A percentile compares a stretch with the other conserved stretches of the same genome.
These are phyloP conservation scores for Reinhardtius hippoglossoides DNA, from an alignment of 2,113 vertebrate genomes.

Conservation along the genomic window DNA sequence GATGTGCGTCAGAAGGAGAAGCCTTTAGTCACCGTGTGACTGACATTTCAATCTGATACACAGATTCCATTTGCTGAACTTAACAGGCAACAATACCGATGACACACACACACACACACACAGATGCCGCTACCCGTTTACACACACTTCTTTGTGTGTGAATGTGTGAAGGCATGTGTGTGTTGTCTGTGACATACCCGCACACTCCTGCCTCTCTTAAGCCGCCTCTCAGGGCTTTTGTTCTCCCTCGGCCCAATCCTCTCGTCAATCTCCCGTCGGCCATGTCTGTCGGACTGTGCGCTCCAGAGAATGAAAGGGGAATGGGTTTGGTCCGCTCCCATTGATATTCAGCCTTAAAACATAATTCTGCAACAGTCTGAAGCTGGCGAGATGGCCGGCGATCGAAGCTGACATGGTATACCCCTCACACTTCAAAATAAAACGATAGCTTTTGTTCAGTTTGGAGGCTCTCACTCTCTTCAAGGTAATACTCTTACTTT, in stretches of 20 bases:
- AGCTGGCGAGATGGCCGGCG: conserved; percentile 30
- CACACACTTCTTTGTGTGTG: not conserved
- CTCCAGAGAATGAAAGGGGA: conserved; percentile 49
- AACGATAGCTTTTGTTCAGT: conserved; percentile 16
- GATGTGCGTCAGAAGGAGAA: conserved; percentile 49
- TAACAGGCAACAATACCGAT: conserved; percentile 67
- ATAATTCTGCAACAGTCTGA: conserved; percentile 17
- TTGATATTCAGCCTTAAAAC: conserved; percentile 50
- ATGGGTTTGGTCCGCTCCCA: conserved; percentile 41
- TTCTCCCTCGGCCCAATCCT: conserved; percentile 59
- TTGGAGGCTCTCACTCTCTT: conserved; percentile 10
- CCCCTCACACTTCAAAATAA: conserved; percentile 11
- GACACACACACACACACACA: conserved; percentile 56
- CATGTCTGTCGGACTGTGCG: conserved; percentile 24
- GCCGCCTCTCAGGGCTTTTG: conserved; percentile 62
- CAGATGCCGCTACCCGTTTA: conserved; percentile 29
- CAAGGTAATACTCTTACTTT: conserved; percentile 28
- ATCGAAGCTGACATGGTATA: conserved; percentile 25
- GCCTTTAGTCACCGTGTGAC: conserved; percentile 74
- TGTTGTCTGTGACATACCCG: not conserved
- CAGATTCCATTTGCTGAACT: conserved; percentile 71
- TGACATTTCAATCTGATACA: conserved; percentile 79
- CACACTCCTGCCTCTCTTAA: conserved; percentile 37
- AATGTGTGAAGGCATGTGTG: not conserved
- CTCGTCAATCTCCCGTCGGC: conserved; percentile 61